Percentiles rank a stretch among this genome's conserved stretches.
Evolutionary conservation across 2,888 invertebrate genomes (phyloP).

Genomic region (Pherbina coryleti): DNA sequence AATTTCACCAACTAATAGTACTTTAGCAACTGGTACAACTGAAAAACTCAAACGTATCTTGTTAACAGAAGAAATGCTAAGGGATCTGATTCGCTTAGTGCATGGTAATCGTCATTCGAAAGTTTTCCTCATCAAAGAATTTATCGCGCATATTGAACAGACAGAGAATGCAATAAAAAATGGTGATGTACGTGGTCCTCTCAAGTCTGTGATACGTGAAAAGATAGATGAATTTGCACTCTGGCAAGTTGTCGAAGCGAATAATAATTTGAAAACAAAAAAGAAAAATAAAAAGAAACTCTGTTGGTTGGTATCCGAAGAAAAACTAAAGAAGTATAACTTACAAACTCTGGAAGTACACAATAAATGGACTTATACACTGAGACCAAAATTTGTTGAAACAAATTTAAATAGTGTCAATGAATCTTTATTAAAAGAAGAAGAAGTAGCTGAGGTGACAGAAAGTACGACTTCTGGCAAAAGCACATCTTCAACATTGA

Average conservation of each 20-base stretch:
- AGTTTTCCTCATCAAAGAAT: constrained; percentile 75
- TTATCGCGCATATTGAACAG: constrained; percentile 73
- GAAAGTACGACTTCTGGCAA: neutral
- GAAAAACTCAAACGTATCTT: constrained; percentile 66
- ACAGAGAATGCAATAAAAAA: constrained; percentile 56
- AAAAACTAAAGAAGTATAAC: constrained; percentile 72
- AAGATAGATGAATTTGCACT: constrained; percentile 75
- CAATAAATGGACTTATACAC: constrained; percentile 73
- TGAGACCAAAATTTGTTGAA: constrained; percentile 59
- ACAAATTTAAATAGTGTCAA: neutral
- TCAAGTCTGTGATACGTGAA: constrained; percentile 70
- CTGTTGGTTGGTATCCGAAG: constrained; percentile 78
- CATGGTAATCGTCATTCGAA: constrained; percentile 77
- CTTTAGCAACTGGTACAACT: constrained; percentile 32
- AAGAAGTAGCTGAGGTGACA: neutral
- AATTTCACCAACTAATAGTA: constrained; percentile 43
- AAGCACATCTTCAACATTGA: neutral
- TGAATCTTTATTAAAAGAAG: neutral
- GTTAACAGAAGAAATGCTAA: constrained; percentile 72
- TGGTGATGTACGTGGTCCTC: constrained; percentile 58
- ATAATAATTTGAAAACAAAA: constrained; percentile 53
- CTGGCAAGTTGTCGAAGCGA: constrained; percentile 73
- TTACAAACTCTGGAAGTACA: constrained; percentile 71
- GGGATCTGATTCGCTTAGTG: constrained; percentile 75
- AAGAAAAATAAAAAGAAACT: constrained; percentile 70